Evolutionary conservation across 2,888 invertebrate species (phyloP), one percentile per base, ranked within the genome.

Genomic region (Drosophila mayaguana): DNA sequence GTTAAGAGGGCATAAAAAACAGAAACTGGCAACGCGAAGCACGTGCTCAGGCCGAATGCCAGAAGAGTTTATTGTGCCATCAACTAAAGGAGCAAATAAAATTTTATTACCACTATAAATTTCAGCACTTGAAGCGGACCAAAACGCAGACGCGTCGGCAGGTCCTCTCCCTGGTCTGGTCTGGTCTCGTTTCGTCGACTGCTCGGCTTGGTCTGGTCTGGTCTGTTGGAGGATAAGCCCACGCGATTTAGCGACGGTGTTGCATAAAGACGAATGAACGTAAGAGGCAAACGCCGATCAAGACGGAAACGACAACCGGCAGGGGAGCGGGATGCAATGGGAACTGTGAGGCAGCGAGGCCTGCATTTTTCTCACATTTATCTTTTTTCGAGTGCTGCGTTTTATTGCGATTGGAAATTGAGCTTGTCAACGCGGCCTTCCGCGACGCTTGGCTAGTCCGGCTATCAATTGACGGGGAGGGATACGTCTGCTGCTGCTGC

Each of bases 281-380:
- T 61, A 73, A 70, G 75, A 72, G 71, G 73, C 61, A 66, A 57
- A 62, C 57, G 69, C 62, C 50, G 48, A 57, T 63, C 28, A 63
- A 70, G 68, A 64, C 68, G 61, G 56, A 56, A 63, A 59, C 46
- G 38, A 45, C 56, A 65, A 53, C 53, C 61, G 53, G 25, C 43
- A 36, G 46, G 48, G n/a, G 20, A 25, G 22, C 42, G 50, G 43
- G 38, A 34, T 12, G 18, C 20, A 14, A 9, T 57, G 61, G 50
- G 63, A 72, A 63, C 62, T 60, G 74, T 20, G 60, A 77, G 65
- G 22, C 70, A 72, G 53, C 50, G 75, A 67, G 80, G 79, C 74
- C 69, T 85, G 87, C 85, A 89, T 89, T 89, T 89, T 89, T 90
- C 90, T 89, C 90, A 89, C 90, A 89, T 89, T 89, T 89, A 89